Evolutionary conservation across 1,140 invertebrate genomes (phyloP), one percentile per base, ranked within the genome.

Genomic region (Bilobella aurantiaca): DNA sequence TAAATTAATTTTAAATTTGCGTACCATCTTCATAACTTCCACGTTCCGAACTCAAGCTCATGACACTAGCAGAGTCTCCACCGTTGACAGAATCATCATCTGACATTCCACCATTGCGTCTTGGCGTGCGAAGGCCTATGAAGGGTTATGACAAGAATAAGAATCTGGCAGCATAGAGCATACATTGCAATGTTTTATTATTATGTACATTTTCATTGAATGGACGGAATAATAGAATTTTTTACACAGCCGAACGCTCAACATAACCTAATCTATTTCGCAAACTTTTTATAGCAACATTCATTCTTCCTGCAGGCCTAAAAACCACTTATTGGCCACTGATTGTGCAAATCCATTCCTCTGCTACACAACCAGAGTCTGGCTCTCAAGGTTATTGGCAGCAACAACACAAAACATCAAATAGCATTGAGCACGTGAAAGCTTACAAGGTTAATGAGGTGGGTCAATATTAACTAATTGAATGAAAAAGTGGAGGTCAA

Each of bases 21-120:
- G 58, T 66, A 67, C 69, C 64, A 61, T 69, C 67, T 21, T 71
- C 71, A 53, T 62, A 65, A 57, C 69, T 69, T 58, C 71, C 71
- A 63, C 67, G 65, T 42, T 73, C 71, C 0, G 71, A 73, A 34
- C 63, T 69, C 21, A 67, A 29, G 42, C 69, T 70, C n/a, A 70
- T 46, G 31, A 71, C 64, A 59, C 69, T 71, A 2, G 64, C 64
- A 23, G 69, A 65, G 42, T 73, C 71, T 23, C 66, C 62, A 60
- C 63, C 59, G 12, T 58, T 31, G 21, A 60, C 63, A 49, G 71
- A 69, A 42, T 73, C 71, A 46, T 66, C 65, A 16, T 65, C 66
- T 1, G n/a, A 29, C 3, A 49, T 42, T 16, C 58, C 58, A 57
- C 63, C 63, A 42, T 62, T 62, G 31, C 62, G 53, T 56, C 28